phyloP scores from a whole-genome alignment of 2,113 vertebrate species.

The Halcyon malimbica region DNA sequence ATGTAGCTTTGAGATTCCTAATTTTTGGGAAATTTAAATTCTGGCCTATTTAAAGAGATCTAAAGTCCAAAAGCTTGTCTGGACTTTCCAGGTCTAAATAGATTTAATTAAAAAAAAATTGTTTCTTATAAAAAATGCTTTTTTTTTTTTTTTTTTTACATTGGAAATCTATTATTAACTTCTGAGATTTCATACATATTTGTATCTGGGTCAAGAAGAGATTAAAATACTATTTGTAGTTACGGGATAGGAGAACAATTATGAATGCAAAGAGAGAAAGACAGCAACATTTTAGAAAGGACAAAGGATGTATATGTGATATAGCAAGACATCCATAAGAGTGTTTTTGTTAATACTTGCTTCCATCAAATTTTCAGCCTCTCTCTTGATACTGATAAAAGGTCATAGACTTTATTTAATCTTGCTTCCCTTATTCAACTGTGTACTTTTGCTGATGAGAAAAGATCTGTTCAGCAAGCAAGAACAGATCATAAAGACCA shows the following conservation, averaged over 20 bases:
- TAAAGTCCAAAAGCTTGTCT: not conserved
- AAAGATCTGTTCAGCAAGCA: not conserved
- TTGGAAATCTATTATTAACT: not conserved
- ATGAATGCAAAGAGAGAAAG: not conserved
- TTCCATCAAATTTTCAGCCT: not conserved
- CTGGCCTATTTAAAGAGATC: not conserved
- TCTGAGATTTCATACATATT: not conserved
- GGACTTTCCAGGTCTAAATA: not conserved
- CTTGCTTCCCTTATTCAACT: not conserved
- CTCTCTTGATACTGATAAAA: not conserved
- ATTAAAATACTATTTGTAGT: not conserved
- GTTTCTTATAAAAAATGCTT: not conserved
- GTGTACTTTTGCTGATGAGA: not conserved
- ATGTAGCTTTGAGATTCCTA: not conserved
- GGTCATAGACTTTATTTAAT: not conserved
- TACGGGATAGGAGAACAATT: not conserved
- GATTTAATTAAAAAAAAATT: not conserved
- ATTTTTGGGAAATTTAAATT: not conserved
- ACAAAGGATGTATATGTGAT: not conserved
- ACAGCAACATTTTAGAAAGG: not conserved
- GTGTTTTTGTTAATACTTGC: not conserved
- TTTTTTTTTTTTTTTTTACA: not conserved
- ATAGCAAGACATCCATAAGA: not conserved
- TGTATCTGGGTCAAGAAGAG: not conserved
- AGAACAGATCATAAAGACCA: not conserved